Evolutionary conservation across 2,797 vertebrate genomes (phyloP), one percentile per base, ranked within the genome.

Genomic region (Simalia tracyae): DNA sequence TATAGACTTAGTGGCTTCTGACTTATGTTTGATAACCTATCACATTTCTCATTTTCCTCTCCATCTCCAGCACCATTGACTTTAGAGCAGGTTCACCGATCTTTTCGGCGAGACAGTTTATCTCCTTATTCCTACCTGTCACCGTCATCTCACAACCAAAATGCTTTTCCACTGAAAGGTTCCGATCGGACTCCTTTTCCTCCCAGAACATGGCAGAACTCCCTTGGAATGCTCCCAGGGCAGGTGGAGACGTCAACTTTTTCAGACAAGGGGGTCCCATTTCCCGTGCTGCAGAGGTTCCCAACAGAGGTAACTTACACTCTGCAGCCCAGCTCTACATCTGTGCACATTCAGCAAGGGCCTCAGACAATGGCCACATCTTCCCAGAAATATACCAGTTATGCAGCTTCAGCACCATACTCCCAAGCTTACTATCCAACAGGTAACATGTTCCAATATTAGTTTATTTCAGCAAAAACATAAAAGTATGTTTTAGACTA

Each of bases 121-220:
- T 93, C 96, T 88, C 91, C 96, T 89, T 96, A 97, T 92, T 97
- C 96, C 91, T 97, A 96, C 88, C 54, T 96, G 56, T 92, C 94
- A 2, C 81, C 96, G 84, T 94, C 96, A 54, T 92, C 94, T 88
- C 97, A 97, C 93, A 95, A 92, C 93, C 93, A 95, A 54, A 90
- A 89, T 93, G 91, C 92, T 66, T 98, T 96, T 87, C 93, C 95
- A 5, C 57, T 94, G 81, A 96, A 94, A 66, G 86, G 93, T 84
- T 96, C 97, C 91, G 96, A 96, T 92, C 93, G 92, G 95, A 97
- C 97, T 94, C 97, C 97, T 3, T 90, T 97, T 72, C 97, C 98
- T 93, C 95, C 97, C 31, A 95, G 86, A 59, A 95, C 96, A 61
- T 97, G 97, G 97, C 97, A 97, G 92, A 95, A 93, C 91, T 95